These are phyloP conservation scores for Crossaster papposus DNA, from an alignment of 53 echinoderm and acorn worm species.

Conservation along the genomic window DNA sequence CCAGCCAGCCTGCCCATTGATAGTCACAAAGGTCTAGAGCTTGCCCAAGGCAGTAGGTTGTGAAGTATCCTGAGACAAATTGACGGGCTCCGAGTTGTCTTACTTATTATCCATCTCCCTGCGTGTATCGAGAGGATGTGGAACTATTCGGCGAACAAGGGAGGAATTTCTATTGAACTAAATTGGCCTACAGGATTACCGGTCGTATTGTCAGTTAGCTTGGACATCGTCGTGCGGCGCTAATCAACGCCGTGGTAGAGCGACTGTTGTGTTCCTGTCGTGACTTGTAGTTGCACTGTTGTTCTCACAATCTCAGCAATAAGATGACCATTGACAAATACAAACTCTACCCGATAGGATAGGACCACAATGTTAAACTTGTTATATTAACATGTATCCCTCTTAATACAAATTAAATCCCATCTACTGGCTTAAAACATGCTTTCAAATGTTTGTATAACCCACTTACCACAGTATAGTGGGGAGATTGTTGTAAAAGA, in stretches of 20 bases:
- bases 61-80: background rate
- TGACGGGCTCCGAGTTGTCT: slow-evolving; percentile 34
- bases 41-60: slow-evolving; percentile 4
- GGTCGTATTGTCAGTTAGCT: background rate
- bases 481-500: too few relatives aligned
- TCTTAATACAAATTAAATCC: background rate
- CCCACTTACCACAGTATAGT: background rate
- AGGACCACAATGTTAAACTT: too few relatives aligned
- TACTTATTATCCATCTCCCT: background rate
- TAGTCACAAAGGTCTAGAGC: slow-evolving; percentile 4
- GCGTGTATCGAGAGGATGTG: background rate
- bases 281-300: background rate
- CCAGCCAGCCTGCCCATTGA: background rate
- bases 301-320: too few relatives aligned
- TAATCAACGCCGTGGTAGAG: background rate
- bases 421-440: background rate
- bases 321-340: too few relatives aligned
- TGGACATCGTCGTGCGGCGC: background rate
- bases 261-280: background rate
- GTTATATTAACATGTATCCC: background rate
- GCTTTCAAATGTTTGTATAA: background rate
- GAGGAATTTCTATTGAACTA: background rate
- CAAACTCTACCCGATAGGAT: too few relatives aligned
- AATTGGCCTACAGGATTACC: background rate
- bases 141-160: background rate